Evolutionary conservation across 2,797 vertebrate genomes (phyloP), one percentile per base, ranked within the genome.

Genomic region (Lateolabrax maculatus): DNA sequence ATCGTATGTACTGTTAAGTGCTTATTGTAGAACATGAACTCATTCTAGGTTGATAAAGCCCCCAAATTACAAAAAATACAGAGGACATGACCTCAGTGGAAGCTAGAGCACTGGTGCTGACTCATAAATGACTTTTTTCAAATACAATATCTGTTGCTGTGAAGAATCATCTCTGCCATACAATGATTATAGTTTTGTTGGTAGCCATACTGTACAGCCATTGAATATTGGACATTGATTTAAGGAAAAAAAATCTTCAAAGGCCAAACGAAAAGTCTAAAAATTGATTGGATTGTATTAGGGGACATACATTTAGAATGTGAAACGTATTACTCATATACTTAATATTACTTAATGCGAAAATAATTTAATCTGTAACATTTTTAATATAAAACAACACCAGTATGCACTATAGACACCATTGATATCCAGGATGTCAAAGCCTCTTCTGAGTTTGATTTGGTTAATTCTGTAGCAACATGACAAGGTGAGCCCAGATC

Each of bases 401-500:
- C 9, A 62, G 0, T 69, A 39, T 39, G 16, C 37, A 34, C 23
- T 21, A 23, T 6, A 77, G 23, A 29, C 18, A 18, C 11, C 0
- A n/a, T 55, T 48, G 4, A 49, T 67, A 60, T 46, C 75, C 23
- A 23, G 55, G 36, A 81, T 79, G 55, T 62, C 51, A 58, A 53
- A 75, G 52, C 9, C 53, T 78, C 63, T 60, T 70, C 34, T 66
- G 55, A 69, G 60, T 79, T 66, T 75, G 65, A 77, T 79, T 83
- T 74, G 23, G 25, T 77, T 75, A 62, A 77, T 74, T 82, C 41
- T 67, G 56, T 51, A 55, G 53, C 27, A 77, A 87, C 79, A 78
- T 77, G 78, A 80, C 79, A 71, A 80, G 71, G 75, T 77, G 74
- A 84, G 66, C 46, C 27, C 65, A 51, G 72, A 87, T 87, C 61